Evolutionary conservation across 1,140 invertebrate genomes (phyloP), one percentile per base, ranked within the genome.

Genomic region (Papilio dardanus): DNA sequence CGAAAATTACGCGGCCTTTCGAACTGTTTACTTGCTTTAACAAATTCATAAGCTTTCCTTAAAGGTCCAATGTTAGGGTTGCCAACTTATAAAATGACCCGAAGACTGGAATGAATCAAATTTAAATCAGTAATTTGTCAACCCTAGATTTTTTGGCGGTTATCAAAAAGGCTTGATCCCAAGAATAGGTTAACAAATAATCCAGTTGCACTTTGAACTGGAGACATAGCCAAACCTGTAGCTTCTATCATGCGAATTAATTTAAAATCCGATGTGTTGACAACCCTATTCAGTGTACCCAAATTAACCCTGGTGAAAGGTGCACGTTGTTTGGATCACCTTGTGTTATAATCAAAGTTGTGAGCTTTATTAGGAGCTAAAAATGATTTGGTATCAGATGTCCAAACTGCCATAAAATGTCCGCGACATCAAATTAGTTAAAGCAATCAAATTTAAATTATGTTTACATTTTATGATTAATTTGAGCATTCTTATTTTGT

Each of bases 1-100:
- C 50, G 50, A 54, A 58, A 28, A 58, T 58, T 58, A 58, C 54
- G 54, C 54, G 24, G 54, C 54, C 24, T 58, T 58, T 58, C 54
- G 24, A 58, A 58, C 54, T 58, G 12, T 58, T 58, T 58, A 58
- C 54, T 28, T 58, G 10, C 21, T 12, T 58, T 58, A 28, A 58
- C 54, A 58, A 58, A 58, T 58, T 58, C 24, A 58, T 58, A 28
- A 28, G 12, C 21, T 58, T 58, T 58, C 54, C 54, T 58, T 58
- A 58, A 30, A 28, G 21, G 54, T 28, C 30, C 10, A 28, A n/a
- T n/a, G 10, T 58, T 42, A 42, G 16, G 42, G 42, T 6, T 46
- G 42, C 6, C 16, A 6, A 46, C 16, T 5, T 16, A 16, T 42
- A n/a, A n/a, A n/a, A n/a, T 42, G 12, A 42, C 3, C 14, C 16